A percentile compares a stretch with the other conserved stretches of the same genome.
These are phyloP conservation scores for Leucophora obtusa DNA, from an alignment of 2,888 invertebrate species.

Conservation along the genomic window DNA sequence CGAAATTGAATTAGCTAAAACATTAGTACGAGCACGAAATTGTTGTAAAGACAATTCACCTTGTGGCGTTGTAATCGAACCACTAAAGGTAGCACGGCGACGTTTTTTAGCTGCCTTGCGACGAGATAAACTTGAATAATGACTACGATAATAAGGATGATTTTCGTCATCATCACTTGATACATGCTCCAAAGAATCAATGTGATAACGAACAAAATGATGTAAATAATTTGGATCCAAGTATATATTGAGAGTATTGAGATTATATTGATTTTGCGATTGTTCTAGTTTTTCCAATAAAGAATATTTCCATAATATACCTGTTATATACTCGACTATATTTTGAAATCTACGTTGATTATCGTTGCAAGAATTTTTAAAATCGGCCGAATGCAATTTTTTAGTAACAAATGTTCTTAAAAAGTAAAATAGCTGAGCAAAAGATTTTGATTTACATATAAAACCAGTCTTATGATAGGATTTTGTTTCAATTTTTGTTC, in stretches of 20 bases:
- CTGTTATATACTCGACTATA: conserved; percentile 73
- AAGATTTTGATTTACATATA: conserved; percentile 65
- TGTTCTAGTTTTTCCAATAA: conserved; percentile 74
- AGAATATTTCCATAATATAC: conserved; percentile 75
- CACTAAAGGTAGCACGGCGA: conserved; percentile 73
- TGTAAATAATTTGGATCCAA: conserved; percentile 74
- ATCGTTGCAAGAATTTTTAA: conserved; percentile 70
- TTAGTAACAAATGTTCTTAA: conserved; percentile 74
- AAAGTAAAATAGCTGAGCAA: conserved; percentile 67
- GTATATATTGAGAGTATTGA: conserved; percentile 33
- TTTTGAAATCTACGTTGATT: conserved; percentile 72
- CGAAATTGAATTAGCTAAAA: conserved; percentile 47
- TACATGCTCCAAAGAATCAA: conserved; percentile 70
- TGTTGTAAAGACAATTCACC: conserved; percentile 34
- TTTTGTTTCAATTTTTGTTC: conserved; percentile 60
- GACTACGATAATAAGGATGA: conserved; percentile 70
- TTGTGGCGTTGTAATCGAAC: conserved; percentile 50
- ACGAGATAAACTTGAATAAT: conserved; percentile 72
- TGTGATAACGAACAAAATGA: conserved; percentile 73
- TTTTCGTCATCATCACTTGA: conserved; percentile 77
- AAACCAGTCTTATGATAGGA: conserved; percentile 58
- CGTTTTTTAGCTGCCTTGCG: conserved; percentile 73
- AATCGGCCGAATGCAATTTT: conserved; percentile 75
- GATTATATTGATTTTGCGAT: conserved; percentile 66
- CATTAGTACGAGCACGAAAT: conserved; percentile 31